These are phyloP conservation scores for Planococcus citri DNA, from an alignment of 1,140 invertebrate species.

Conservation along the genomic window DNA sequence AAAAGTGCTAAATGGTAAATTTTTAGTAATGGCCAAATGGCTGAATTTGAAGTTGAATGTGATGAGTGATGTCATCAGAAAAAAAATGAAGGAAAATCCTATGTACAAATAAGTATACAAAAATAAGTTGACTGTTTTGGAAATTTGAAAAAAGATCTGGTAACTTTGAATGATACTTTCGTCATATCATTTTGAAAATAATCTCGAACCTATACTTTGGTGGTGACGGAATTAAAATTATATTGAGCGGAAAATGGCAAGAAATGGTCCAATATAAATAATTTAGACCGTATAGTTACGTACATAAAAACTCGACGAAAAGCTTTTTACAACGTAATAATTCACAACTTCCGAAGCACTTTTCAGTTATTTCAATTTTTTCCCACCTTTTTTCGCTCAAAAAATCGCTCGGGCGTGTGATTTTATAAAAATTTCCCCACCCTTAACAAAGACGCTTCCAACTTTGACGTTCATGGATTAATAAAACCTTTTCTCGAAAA, in stretches of 20 bases:
- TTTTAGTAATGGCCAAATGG: too few relatives aligned
- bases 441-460: neutral
- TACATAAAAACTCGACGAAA: neutral
- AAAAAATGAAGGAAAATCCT: too few relatives aligned
- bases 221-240: conserved; percentile 1
- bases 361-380: neutral
- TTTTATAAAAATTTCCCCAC: neutral
- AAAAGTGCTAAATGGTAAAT: too few relatives aligned
- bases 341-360: neutral
- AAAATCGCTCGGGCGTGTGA: neutral
- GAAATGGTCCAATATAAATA: neutral
- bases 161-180: too few relatives aligned
- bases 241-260: neutral
- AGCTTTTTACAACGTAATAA: neutral
- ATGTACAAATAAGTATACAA: too few relatives aligned
- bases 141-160: too few relatives aligned
- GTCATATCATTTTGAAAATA: too few relatives aligned
- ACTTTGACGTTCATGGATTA: neutral
- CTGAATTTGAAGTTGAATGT: too few relatives aligned
- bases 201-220: neutral
- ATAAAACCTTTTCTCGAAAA: neutral
- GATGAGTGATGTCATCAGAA: too few relatives aligned
- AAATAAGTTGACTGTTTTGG: too few relatives aligned
- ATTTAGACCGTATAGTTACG: neutral
- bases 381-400: neutral